A percentile compares a stretch with the other conserved stretches of the same genome.
Evolutionary conservation across 1,140 invertebrate genomes (phyloP).

Genomic region (Neodiprion pinetum): DNA sequence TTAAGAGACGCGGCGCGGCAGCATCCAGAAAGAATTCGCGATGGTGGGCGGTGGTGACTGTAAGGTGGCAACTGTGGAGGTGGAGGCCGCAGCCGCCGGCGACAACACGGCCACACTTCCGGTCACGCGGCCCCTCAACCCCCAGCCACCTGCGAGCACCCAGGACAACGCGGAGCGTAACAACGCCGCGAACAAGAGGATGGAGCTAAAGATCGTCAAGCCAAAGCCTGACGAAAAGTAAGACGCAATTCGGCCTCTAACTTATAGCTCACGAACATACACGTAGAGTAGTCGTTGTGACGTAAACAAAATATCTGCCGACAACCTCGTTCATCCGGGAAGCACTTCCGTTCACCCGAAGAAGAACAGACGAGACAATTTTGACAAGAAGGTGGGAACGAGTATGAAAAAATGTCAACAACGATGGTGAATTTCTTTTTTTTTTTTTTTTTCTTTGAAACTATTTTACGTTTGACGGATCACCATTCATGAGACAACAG

Average conservation of each 20-base stretch:
- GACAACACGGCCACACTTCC: slow-evolving; percentile 87
- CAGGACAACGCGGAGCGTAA: slow-evolving; percentile 78
- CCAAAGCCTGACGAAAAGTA: slow-evolving; percentile 83
- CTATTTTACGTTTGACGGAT: too few relatives aligned
- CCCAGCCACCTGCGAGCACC: slow-evolving; percentile 66
- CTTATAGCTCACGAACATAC: too few relatives aligned
- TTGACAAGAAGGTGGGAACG: too few relatives aligned
- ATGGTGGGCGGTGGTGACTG: slow-evolving; percentile 78
- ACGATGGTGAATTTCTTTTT: too few relatives aligned
- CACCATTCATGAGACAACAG: too few relatives aligned
- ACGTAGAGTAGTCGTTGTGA: too few relatives aligned
- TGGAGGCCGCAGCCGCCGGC: slow-evolving; percentile 69
- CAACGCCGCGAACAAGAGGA: slow-evolving; percentile 83
- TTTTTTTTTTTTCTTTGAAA: too few relatives aligned
- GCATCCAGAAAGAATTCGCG: slow-evolving; percentile 34
- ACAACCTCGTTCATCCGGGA: too few relatives aligned
- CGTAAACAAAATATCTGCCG: too few relatives aligned
- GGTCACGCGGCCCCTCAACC: slow-evolving; percentile 71
- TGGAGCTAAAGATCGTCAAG: slow-evolving; percentile 84
- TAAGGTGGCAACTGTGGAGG: slow-evolving; percentile 84
- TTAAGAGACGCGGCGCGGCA: slow-evolving; percentile 1
- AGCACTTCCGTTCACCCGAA: too few relatives aligned
- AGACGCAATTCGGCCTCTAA: slow-evolving; percentile 28
- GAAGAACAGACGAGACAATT: too few relatives aligned
- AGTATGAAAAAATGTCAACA: too few relatives aligned